These are phyloP conservation scores for Brachionus paranguensis DNA, from an alignment of 1,140 invertebrate species.

Conservation along the genomic window DNA sequence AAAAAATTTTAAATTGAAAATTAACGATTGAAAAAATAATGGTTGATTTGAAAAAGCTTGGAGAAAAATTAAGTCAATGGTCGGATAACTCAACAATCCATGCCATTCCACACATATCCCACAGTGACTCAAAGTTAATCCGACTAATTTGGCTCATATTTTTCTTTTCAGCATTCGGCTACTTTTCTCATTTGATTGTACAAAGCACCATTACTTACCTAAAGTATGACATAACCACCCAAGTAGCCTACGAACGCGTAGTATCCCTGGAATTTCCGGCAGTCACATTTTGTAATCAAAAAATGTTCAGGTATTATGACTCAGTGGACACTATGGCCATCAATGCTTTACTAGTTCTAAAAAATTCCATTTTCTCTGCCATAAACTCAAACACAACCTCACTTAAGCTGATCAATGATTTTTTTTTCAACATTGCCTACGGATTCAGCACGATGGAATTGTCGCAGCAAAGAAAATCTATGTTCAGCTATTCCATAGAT, in stretches of 20 bases:
- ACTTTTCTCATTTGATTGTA: not conserved
- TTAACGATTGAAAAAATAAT: not conserved
- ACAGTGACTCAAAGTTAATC: not conserved
- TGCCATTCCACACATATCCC: not conserved
- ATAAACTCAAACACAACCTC: not conserved
- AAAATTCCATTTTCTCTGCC: not conserved
- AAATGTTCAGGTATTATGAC: not conserved
- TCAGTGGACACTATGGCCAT: too few relatives aligned
- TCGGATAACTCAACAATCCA: not conserved
- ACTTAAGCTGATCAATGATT: not conserved
- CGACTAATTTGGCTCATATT: not conserved
- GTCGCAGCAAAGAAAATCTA: not conserved
- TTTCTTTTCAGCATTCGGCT: not conserved
- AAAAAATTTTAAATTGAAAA: too few relatives aligned
- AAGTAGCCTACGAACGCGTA: not conserved
- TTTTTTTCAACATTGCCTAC: not conserved
- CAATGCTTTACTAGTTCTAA: not conserved
- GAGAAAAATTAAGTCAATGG: not conserved
- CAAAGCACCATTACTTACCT: not conserved
- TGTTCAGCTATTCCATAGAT: not conserved
- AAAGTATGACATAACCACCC: not conserved
- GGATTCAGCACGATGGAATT: not conserved
- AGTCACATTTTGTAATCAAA: slow-evolving; percentile 16
- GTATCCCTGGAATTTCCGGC: not conserved
- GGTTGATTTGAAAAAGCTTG: not conserved